A percentile compares a stretch with the other conserved stretches of the same genome.
Evolutionary conservation across 2,113 vertebrate genomes (phyloP).

Genomic region (Scopus umbretta): DNA sequence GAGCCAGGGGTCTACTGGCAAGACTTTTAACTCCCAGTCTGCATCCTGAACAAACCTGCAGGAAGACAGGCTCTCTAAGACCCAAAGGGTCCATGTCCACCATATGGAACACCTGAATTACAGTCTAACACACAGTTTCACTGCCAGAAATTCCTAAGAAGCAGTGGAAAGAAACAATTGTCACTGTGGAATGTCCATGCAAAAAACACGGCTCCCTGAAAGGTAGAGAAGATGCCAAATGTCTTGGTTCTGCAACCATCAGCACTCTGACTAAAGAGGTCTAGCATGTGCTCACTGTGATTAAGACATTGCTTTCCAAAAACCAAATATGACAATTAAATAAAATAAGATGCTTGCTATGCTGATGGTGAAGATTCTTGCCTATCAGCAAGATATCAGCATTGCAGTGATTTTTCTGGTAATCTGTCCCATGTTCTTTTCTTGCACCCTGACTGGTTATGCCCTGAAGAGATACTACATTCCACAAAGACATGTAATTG

Average conservation of each 20-base stretch:
- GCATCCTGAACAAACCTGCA: neutral
- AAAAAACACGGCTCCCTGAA: neutral
- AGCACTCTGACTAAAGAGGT: neutral
- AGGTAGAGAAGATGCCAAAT: neutral
- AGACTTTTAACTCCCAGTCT: neutral
- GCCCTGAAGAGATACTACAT: neutral
- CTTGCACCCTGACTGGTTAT: constrained; percentile 31
- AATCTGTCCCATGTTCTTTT: neutral
- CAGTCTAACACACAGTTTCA: neutral
- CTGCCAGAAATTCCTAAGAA: neutral
- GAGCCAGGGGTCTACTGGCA: neutral
- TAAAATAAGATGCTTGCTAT: neutral
- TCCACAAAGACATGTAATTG: neutral
- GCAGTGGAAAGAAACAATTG: neutral
- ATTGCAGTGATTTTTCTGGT: neutral
- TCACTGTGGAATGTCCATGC: neutral
- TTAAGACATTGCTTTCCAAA: neutral
- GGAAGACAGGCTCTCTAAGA: neutral
- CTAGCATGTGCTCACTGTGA: neutral
- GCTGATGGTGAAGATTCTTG: neutral
- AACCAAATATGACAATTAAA: neutral
- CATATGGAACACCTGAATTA: neutral
- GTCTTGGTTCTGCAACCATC: neutral
- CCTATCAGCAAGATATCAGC: neutral
- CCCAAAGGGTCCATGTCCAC: neutral